Evolutionary conservation across 1,140 invertebrate species (phyloP), one percentile per base, ranked within the genome.

Genomic region (Drosophila navojoa): DNA sequence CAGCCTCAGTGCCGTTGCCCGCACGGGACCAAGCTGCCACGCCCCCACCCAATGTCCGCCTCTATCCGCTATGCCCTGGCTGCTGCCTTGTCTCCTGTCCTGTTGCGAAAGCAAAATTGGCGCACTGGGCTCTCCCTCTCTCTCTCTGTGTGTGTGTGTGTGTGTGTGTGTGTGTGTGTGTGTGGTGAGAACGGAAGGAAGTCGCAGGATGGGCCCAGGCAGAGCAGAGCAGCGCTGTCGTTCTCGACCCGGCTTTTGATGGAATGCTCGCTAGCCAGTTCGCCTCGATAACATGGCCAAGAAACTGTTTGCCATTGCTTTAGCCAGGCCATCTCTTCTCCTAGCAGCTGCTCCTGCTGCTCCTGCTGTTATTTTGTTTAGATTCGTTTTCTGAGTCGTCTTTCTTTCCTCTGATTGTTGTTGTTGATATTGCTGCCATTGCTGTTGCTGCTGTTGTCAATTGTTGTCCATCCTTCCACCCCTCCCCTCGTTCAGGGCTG

Each of bases 201-300:
- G 79, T 74, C 62, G 71, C 62, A 69, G 54, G 57, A 55, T 69
- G 57, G 57, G 25, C 52, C 38, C 29, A 58, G 19, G 52, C 35
- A 49, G 60, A 29, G 50, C 40, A 47, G 47, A 63, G 71, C 25
- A 50, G 64, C 49, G 50, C 32, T 49, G 52, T 38, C 15, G 49
- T 47, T 57, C 59, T 53, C 75, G 59, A 69, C 40, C 71, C 53
- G 76, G 71, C 80, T 80, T 89, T 89, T 87, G 84, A 90, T 87
- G 79, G 76, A 90, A 87, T 69, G 71, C 71, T 73, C 35, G 32
- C 27, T 52, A 47, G 64, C 27, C 19, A 35, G 44, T 15, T 49
- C 27, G 45, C 44, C 29, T 57, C 64, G 64, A 73, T 89, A 89
- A 90, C 79, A 87, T 87, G 78, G 73, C 79, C 84, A 87, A 89